Base-by-base conservation (phyloP, 2,888 invertebrate genomes). In the Lithophane leautieri region DNA sequence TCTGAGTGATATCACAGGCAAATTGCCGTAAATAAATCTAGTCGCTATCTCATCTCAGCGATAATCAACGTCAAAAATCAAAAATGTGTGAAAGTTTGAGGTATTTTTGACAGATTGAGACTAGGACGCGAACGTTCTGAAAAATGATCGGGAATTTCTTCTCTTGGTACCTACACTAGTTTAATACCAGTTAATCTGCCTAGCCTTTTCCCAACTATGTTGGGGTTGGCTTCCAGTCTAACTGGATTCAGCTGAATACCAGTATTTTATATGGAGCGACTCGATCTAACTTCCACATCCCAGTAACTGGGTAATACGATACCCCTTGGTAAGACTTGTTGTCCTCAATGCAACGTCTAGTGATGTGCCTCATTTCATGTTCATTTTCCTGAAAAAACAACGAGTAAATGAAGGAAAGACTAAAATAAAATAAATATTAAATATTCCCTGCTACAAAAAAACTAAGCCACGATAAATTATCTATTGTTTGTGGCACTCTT, bases 391-490 rank as follows among this genome's bases (percentile, higher is more conserved):
- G 9, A 52, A 28, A 71, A 70, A 47, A 42, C 14, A 19, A 16
- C 34, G 2, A 47, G 14, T 34, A 76, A 50, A 9, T 8, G 2
- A 47, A 50, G 4, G 8, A 28, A 28, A 65, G 28, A 28, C 4
- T 28, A 6, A 66, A 66, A 50, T 66, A 66, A 42, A 52, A 47
- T 25, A 66, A 47, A 25, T 28, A 34, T n/a, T 11, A 28, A 42
- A 16, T 25, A 12, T 56, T 19, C 6, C 0, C 1, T 44, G 4
- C 3, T 8, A 54, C 14, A 56, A 47, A 72, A 73, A 73, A 56
- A n/a, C n/a, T n/a, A n/a, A 28, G 40, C 16, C 14, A 22, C 14
- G 40, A 78, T 76, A 11, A 78, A 34, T 70, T 78, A 28, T 50
- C 42, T 34, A 58, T 76, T 76, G 69, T 75, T 75, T 4, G 40